These are phyloP conservation scores for Sarotherodon lohbergeri DNA, from an alignment of 2,113 vertebrate genomes.

Conservation along the genomic window DNA sequence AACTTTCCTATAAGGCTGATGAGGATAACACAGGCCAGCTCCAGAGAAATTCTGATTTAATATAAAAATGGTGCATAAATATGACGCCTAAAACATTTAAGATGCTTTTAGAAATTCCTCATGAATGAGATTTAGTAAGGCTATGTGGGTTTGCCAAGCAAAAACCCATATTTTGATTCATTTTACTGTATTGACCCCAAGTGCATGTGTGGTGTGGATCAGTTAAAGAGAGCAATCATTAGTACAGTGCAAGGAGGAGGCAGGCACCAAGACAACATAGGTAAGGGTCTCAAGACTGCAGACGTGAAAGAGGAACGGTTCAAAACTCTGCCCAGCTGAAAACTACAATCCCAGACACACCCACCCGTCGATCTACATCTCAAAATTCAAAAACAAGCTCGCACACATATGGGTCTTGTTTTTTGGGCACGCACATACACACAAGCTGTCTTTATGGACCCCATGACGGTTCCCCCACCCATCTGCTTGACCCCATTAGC, in stretches of 20 bases:
- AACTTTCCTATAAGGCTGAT: neutral
- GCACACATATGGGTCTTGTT: neutral
- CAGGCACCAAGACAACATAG: neutral
- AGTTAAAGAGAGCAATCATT: slow-evolving; percentile 7
- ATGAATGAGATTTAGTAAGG: neutral
- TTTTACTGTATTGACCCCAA: neutral
- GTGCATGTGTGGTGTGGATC: neutral
- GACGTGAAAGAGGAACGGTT: neutral
- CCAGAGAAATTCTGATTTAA: neutral
- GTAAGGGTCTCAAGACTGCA: neutral
- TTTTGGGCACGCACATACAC: neutral
- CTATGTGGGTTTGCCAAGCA: neutral
- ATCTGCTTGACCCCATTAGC: slow-evolving; percentile 72
- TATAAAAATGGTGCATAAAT: neutral
- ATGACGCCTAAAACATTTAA: neutral
- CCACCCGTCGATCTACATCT: neutral
- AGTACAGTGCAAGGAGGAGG: slow-evolving; percentile 6
- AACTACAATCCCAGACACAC: neutral
- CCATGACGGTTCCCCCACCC: slow-evolving; percentile 47
- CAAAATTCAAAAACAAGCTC: neutral
- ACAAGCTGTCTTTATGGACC: slow-evolving; percentile 31
- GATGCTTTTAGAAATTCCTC: neutral
- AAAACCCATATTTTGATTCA: neutral
- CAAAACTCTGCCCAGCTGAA: neutral
- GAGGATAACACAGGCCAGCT: neutral